phyloP scores from a whole-genome alignment of 30 jellyfish, hydroid and myxozoan species.

The Aurelia aurita complex sp. Pacific region DNA sequence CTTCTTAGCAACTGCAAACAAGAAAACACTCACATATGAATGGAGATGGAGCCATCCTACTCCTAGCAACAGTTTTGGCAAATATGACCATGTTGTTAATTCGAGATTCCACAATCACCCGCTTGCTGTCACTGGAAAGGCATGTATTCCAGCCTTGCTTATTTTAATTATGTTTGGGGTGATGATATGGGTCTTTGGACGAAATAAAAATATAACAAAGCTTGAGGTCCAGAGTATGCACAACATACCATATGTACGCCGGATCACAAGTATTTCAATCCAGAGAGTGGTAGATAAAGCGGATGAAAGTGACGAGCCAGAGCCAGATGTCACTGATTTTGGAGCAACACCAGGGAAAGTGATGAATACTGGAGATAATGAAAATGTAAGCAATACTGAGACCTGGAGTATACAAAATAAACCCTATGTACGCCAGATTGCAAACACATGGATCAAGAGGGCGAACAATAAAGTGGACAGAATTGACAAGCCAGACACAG shows the following conservation, averaged over 20 bases:
- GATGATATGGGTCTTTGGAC: conserved; percentile 81
- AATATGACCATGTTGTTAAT: conserved; percentile 59
- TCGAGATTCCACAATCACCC: conserved; percentile 77
- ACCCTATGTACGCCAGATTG: conserved; percentile 17
- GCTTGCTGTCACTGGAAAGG: conserved; percentile 62
- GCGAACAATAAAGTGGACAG: conserved; percentile 34
- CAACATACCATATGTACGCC: conserved; percentile 18
- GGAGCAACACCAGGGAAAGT: no score
- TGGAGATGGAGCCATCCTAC: conserved; percentile 88
- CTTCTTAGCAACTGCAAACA: conserved; percentile 65
- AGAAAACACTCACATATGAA: conserved; percentile 64
- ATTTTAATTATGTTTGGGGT: conserved; percentile 74
- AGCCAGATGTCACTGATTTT: no score
- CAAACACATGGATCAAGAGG: conserved; percentile 21
- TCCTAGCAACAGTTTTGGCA: conserved; percentile 54
- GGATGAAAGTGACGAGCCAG: background rate
- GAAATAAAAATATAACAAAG: conserved; percentile 33
- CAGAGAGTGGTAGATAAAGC: conserved; percentile 27
- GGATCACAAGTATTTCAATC: conserved; percentile 25
- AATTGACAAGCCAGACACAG: background rate
- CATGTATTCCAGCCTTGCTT: conserved; percentile 75
- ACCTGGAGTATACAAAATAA: conserved; percentile 14
- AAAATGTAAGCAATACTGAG: conserved; percentile 7
- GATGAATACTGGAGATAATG: background rate
- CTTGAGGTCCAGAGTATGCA: conserved; percentile 21